Percentiles rank a stretch among this genome's conserved stretches.
Conservation (phyloP, 64 coral and sea anemone species). For the Pocillopora verrucosa region DNA sequence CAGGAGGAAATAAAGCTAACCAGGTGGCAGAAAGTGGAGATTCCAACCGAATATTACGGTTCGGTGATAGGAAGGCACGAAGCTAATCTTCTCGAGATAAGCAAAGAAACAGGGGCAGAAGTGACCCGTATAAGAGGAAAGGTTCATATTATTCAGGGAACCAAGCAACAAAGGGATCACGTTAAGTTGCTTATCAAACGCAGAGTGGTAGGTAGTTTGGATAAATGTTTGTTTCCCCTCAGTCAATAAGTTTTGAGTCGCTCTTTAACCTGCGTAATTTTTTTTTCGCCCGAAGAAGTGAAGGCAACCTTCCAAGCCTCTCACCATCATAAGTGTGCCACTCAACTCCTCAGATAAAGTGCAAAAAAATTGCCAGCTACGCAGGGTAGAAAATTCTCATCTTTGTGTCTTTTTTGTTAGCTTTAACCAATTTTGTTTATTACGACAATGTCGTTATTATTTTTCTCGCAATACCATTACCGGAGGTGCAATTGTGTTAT, state of each 20-base stretch:
- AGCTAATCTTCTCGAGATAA: neutral
- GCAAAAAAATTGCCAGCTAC: too few relatives aligned
- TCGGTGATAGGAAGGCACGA: neutral
- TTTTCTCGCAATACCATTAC: too few relatives aligned
- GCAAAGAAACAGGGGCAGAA: neutral
- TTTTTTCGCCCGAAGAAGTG: neutral
- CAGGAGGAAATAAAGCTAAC: neutral
- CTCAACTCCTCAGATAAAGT: too few relatives aligned
- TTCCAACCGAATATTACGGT: neutral
- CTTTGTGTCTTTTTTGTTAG: too few relatives aligned
- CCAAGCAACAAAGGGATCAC: neutral
- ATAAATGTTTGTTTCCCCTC: neutral
- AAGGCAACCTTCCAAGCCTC: too few relatives aligned
- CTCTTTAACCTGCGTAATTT: neutral
- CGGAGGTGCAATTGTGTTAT: too few relatives aligned
- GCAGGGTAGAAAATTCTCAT: too few relatives aligned
- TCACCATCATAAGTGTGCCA: too few relatives aligned
- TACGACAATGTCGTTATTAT: too few relatives aligned
- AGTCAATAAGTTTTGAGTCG: neutral
- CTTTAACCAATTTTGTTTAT: too few relatives aligned
- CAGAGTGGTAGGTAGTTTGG: neutral
- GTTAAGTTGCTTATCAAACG: neutral
- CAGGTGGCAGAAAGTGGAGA: neutral
- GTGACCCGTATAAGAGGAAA: neutral
- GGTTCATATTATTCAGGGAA: neutral